These are phyloP conservation scores for Enteromius fasciolatus DNA, from an alignment of 2,797 vertebrate genomes.

Conservation along the genomic window DNA sequence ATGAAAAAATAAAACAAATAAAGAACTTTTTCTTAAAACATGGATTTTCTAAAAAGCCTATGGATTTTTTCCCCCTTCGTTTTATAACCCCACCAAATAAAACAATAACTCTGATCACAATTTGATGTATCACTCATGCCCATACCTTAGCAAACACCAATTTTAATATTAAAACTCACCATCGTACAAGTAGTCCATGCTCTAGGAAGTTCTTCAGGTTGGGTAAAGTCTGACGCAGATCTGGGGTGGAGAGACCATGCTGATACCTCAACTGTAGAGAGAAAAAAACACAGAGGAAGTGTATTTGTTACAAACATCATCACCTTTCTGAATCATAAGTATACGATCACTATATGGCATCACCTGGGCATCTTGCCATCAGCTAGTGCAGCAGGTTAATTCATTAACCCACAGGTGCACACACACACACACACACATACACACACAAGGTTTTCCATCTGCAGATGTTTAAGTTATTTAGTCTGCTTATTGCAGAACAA, in stretches of 20 bases:
- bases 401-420: conserved; percentile 18
- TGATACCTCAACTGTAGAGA: conserved; percentile 90
- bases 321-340: conserved; percentile 17
- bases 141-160: not conserved
- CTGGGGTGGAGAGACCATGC: conserved; percentile 93
- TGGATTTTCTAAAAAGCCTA: no score
- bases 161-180: conserved; percentile 78
- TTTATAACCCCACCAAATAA: not conserved
- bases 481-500: conserved; percentile 7
- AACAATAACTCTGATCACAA: not conserved
- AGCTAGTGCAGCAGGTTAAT: conserved; percentile 25
- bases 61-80: not conserved
- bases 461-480: conserved; percentile 45
- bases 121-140: no score
- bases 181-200: conserved; percentile 92
- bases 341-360: conserved; percentile 4
- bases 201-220: conserved; percentile 98
- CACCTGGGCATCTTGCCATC: conserved; percentile 29
- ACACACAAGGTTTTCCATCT: conserved; percentile 5
- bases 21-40: not conserved
- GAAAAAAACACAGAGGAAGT: conserved; percentile 38
- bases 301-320: conserved; percentile 16
- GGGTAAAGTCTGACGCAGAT: conserved; percentile 95
- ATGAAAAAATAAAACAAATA: not conserved
- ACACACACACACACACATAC: conserved; percentile 12